phyloP scores from a whole-genome alignment of 2,888 invertebrate genomes.

The Belgica antarctica region DNA sequence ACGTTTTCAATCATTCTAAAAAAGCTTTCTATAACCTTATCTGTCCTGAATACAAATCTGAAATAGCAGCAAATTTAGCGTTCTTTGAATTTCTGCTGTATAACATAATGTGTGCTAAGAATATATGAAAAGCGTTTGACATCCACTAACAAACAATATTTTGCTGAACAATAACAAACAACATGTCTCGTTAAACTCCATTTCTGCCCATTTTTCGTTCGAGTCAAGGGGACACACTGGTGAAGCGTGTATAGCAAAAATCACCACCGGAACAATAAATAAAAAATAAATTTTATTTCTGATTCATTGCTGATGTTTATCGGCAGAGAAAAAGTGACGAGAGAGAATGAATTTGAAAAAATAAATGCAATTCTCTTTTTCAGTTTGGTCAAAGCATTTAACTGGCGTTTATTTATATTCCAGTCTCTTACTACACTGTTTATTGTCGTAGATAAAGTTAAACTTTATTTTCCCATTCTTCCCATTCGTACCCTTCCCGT shows the following conservation, averaged over 20 bases:
- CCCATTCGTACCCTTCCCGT: neutral
- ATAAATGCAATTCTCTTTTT: neutral
- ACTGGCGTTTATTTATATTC: conserved; percentile 41
- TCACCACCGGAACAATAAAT: conserved; percentile 44
- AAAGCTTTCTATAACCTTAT: neutral
- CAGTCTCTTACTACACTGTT: conserved; percentile 38
- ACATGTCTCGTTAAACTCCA: conserved; percentile 29
- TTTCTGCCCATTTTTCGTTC: neutral
- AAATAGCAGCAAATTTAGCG: conserved; percentile 3
- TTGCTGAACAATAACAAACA: conserved; percentile 39
- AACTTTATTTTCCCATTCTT: conserved; percentile 12
- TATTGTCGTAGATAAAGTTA: conserved; percentile 42
- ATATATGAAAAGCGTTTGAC: conserved; percentile 43
- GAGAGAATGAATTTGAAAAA: conserved; percentile 26
- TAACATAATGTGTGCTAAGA: conserved; percentile 43
- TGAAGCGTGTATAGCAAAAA: conserved; percentile 24
- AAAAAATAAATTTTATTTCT: conserved; percentile 43
- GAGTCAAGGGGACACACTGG: too few species aligned
- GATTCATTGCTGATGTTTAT: conserved; percentile 43
- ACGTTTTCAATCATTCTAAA: neutral
- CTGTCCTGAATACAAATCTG: conserved; percentile 28
- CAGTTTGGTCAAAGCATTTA: conserved; percentile 38
- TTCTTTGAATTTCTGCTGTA: conserved; percentile 36
- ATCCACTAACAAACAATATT: conserved; percentile 41
- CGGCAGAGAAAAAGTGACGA: conserved; percentile 20